Conservation (phyloP, 2,113 vertebrate genomes). For the Trogon surrucura region DNA sequence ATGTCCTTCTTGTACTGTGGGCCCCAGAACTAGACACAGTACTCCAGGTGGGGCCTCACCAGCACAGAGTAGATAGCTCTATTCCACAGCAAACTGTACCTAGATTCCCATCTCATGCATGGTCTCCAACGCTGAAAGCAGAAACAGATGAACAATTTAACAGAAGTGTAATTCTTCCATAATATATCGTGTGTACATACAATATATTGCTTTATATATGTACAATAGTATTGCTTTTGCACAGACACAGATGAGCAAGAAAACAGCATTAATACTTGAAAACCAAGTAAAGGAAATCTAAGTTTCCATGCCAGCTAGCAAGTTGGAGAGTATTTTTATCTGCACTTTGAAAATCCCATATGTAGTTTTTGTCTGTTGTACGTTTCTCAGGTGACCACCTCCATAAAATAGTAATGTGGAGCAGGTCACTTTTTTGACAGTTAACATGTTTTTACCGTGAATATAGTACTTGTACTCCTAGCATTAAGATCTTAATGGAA, state of each 20-base stretch:
- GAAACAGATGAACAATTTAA: neutral
- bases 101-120: neutral
- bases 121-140: neutral
- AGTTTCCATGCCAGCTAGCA: neutral
- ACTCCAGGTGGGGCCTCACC: too few relatives aligned
- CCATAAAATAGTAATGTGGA: neutral
- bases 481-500: neutral
- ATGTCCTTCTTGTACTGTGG: too few relatives aligned
- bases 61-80: neutral
- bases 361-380: neutral
- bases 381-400: neutral
- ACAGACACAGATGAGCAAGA: neutral
- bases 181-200: neutral
- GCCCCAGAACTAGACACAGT: too few relatives aligned
- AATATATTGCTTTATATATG: too few relatives aligned
- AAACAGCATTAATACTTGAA: neutral
- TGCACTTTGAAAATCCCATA: neutral
- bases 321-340: neutral
- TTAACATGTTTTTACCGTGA: neutral
- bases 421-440: neutral
- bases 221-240: neutral
- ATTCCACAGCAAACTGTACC: neutral
- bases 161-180: neutral
- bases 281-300: neutral
- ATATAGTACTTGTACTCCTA: neutral